Base-by-base conservation (phyloP, 1,140 invertebrate genomes). In the Drosophila leontia region DNA sequence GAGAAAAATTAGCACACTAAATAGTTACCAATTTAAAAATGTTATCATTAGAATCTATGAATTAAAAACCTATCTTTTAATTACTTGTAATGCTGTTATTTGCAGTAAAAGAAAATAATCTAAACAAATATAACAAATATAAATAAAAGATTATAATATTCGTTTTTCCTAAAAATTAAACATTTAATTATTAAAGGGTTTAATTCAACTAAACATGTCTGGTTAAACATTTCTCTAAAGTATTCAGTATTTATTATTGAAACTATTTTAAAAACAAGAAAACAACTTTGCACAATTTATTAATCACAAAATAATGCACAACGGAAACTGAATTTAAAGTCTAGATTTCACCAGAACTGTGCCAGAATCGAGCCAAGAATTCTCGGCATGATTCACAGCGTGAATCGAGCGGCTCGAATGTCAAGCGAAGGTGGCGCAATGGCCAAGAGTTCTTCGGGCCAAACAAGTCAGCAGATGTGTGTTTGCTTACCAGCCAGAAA, bases 401-500 rank as follows among this genome's bases (percentile, higher is more conserved):
- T 11, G 13, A 15, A 15, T 44, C 62, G 6, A 64, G 26, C 39
- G 11, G 32, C 67, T 71, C 69, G 68, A 72, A 72, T 72, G 69
- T 39, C 69, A 72, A 72, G 67, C 69, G 39, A 61, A 61, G 63
- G 57, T 65, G 63, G 42, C 63, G 34, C 12, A 55, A 35, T 26
- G 62, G 57, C 69, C 69, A 71, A 72, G 67, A 72, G 53, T 13
- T 72, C 12, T n/a, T 60, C 12, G 67, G 68, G 44, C 29, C 45
- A 59, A 71, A 71, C 69, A 68, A 51, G 19, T 47, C 41, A 65
- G 63, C 63, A 65, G 65, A 51, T 32, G 62, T 55, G 62, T 15
- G 39, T 51, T 72, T 72, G 69, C 69, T 72, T 72, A 72, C 45
- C 67, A 37, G 67, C 67, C 53, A 72, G 67, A 72, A 72, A 72